phyloP scores from a whole-genome alignment of 2,113 vertebrate species.

The Meles meles region DNA sequence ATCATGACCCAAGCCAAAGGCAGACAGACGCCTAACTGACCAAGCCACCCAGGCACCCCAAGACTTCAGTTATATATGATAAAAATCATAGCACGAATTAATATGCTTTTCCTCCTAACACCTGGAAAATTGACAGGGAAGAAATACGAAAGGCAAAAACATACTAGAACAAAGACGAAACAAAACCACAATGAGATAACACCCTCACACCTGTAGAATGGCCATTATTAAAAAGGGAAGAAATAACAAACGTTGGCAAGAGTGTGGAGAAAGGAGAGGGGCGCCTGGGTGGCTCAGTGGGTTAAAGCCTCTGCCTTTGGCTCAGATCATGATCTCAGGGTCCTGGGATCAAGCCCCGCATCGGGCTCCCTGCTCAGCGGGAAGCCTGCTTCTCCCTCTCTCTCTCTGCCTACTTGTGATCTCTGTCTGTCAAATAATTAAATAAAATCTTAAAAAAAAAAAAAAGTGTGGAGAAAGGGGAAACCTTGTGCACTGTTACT shows the following conservation, averaged over 20 bases:
- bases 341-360: too few species aligned
- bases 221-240: neutral
- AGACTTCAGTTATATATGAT: neutral
- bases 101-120: neutral
- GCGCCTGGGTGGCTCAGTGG: too few species aligned
- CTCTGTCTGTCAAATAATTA: too few species aligned
- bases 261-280: neutral
- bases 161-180: neutral
- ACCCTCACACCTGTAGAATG: neutral
- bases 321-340: too few species aligned
- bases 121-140: neutral
- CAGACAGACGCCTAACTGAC: too few species aligned
- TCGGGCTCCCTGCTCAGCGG: too few species aligned
- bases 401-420: too few species aligned
- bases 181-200: neutral
- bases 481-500: neutral
- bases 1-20: too few species aligned
- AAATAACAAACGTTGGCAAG: neutral
- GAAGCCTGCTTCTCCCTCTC: too few species aligned
- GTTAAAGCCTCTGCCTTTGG: too few species aligned
- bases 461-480: neutral
- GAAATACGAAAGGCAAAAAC: neutral
- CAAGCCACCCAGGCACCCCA: too few species aligned
- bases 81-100: neutral
- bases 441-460: too few species aligned